Evolutionary conservation across 2,113 vertebrate species (phyloP).

Genomic region (Siphamia tubifer): DNA sequence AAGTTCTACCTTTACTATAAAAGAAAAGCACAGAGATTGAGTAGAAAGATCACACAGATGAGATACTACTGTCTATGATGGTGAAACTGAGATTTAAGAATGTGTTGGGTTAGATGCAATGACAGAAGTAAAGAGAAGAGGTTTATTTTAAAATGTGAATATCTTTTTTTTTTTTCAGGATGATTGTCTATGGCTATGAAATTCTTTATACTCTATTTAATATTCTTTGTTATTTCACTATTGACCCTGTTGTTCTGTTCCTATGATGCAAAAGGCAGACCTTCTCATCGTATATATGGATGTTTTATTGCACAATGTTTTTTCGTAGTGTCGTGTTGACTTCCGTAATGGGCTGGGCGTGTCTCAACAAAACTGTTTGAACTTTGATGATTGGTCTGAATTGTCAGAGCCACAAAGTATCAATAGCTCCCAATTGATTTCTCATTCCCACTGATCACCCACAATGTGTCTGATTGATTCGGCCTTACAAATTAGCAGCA

Average conservation of each 20-base stretch:
- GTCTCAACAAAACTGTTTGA: conserved; percentile 40
- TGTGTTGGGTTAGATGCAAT: conserved; percentile 77
- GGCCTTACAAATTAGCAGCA: conserved; percentile 52
- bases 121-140: conserved; percentile 60
- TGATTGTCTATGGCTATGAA: conserved; percentile 61
- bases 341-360: conserved; percentile 48
- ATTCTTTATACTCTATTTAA: conserved; percentile 70
- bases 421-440: conserved; percentile 64
- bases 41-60: conserved; percentile 6
- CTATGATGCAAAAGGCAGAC: conserved; percentile 34
- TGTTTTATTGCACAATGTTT: conserved; percentile 66
- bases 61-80: conserved; percentile 45
- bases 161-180: conserved; percentile 63
- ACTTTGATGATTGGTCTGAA: conserved; percentile 32
- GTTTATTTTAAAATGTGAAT: conserved; percentile 78
- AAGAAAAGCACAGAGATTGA: conserved; percentile 36
- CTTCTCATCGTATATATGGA: conserved; percentile 47
- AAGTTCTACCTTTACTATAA: conserved; percentile 38
- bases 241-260: conserved; percentile 23
- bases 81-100: conserved; percentile 60
- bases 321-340: conserved; percentile 55
- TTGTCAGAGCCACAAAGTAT: conserved; percentile 41
- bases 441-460: conserved; percentile 70
- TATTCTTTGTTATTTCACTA: conserved; percentile 30
- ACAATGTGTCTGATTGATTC: conserved; percentile 65